Evolutionary conservation across 2,888 invertebrate genomes (phyloP).

Genomic region (Candidula unifasciata): DNA sequence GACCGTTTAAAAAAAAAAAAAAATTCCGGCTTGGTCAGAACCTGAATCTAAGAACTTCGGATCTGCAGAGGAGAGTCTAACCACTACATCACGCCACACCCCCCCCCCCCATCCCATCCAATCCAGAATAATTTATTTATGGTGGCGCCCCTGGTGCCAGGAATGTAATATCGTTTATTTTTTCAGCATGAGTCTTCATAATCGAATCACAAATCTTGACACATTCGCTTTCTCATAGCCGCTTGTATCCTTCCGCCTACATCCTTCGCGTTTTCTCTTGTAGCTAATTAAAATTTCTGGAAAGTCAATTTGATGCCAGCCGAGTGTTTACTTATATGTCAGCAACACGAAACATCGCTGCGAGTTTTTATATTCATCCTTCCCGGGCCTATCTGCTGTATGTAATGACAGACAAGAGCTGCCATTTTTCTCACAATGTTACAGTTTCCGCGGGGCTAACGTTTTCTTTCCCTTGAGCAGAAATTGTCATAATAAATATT

Average conservation of each 20-base stretch:
- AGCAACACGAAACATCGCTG: slow-evolving; percentile 18
- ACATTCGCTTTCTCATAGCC: background rate
- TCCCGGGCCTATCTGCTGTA: background rate
- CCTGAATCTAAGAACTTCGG: too few relatives aligned
- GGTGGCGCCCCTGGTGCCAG: too few relatives aligned
- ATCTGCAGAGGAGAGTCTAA: too few relatives aligned
- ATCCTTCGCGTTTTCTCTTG: background rate
- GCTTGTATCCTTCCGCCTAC: background rate
- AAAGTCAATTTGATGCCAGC: slow-evolving; percentile 31
- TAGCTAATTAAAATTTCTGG: slow-evolving; percentile 30
- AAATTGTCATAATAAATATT: slow-evolving; percentile 12
- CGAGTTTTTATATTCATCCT: background rate
- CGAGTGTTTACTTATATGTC: slow-evolving; percentile 28
- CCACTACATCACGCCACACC: too few relatives aligned
- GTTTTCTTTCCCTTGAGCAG: background rate
- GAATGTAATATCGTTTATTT: slow-evolving; percentile 27
- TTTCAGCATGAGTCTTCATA: slow-evolving; percentile 18
- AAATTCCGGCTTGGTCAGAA: too few relatives aligned
- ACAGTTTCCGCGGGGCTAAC: background rate
- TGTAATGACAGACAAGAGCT: background rate
- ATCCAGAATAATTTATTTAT: too few relatives aligned
- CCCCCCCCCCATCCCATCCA: too few relatives aligned
- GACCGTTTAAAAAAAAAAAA: too few relatives aligned
- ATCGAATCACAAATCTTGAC: slow-evolving; percentile 18
- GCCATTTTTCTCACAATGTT: background rate